Evolutionary conservation across 1,140 invertebrate genomes (phyloP).

Genomic region (Drosophila tristis): DNA sequence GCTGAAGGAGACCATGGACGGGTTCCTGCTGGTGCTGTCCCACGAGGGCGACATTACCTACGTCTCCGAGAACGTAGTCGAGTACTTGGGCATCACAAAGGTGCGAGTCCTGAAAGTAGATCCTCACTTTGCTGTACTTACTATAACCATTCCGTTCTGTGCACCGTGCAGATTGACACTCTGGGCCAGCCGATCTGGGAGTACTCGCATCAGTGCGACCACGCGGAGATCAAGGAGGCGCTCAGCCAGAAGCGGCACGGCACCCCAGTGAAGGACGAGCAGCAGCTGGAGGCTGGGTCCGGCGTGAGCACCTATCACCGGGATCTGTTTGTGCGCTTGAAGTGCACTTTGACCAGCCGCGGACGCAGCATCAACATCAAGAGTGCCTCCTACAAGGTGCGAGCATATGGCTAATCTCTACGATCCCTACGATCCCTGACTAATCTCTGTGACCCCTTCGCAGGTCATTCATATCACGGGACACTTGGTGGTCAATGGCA

Average conservation of each 20-base stretch:
- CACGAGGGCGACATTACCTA: constrained; percentile 96
- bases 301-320: constrained; percentile 83
- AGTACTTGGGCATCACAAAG: constrained; percentile 95
- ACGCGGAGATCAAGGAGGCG: constrained; percentile 94
- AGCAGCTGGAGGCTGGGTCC: constrained; percentile 74
- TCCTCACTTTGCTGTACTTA: neutral
- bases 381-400: constrained; percentile 96
- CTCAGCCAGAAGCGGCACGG: constrained; percentile 84
- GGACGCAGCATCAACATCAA: constrained; percentile 96
- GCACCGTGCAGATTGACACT: constrained; percentile 93
- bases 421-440: neutral
- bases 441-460: constrained; percentile 48
- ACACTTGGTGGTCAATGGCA: constrained; percentile 87
- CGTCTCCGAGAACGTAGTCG: constrained; percentile 94
- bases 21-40: constrained; percentile 93
- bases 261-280: constrained; percentile 85
- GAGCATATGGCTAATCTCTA: neutral
- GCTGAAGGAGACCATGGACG: constrained; percentile 90
- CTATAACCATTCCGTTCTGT: constrained; percentile 29
- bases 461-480: constrained; percentile 96
- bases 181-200: constrained; percentile 97
- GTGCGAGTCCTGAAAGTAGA: constrained; percentile 84
- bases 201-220: constrained; percentile 97
- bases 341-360: constrained; percentile 95
- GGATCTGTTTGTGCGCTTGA: constrained; percentile 93